Conservation (phyloP, 2,113 vertebrate genomes). For the Channa maculata region DNA sequence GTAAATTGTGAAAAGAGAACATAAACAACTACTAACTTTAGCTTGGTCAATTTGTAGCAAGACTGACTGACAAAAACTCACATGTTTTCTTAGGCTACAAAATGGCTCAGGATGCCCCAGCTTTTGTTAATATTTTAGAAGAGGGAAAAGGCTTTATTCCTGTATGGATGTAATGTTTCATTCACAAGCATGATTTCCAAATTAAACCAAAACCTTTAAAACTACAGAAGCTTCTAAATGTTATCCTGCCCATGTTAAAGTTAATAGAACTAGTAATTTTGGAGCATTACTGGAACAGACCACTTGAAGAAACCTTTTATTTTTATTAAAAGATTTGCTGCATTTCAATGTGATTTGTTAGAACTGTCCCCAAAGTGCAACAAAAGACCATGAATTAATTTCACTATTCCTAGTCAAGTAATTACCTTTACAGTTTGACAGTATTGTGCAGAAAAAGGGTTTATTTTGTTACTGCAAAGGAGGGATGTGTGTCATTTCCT, state of each 20-base stretch:
- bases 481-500: slow-evolving; percentile 80
- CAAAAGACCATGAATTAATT: slow-evolving; percentile 10
- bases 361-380: neutral
- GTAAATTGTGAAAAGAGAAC: slow-evolving; percentile 1
- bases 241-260: too few species aligned
- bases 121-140: neutral
- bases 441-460: slow-evolving; percentile 18
- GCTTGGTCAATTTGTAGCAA: slow-evolving; percentile 4
- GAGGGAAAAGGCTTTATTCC: neutral
- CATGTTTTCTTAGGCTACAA: neutral
- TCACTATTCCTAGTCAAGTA: slow-evolving; percentile 3
- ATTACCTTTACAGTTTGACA: slow-evolving; percentile 11
- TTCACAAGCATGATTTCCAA: neutral
- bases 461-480: slow-evolving; percentile 76
- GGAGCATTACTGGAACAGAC: neutral
- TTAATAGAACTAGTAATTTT: neutral
- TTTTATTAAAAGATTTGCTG: neutral
- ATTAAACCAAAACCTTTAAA: neutral
- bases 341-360: neutral
- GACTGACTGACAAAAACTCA: slow-evolving; percentile 4
- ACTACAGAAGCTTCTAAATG: too few species aligned
- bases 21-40: slow-evolving; percentile 35
- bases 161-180: neutral
- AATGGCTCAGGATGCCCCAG: neutral
- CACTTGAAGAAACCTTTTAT: neutral